Conservation (phyloP, 2,113 vertebrate species). For the Xiphophorus hellerii region DNA sequence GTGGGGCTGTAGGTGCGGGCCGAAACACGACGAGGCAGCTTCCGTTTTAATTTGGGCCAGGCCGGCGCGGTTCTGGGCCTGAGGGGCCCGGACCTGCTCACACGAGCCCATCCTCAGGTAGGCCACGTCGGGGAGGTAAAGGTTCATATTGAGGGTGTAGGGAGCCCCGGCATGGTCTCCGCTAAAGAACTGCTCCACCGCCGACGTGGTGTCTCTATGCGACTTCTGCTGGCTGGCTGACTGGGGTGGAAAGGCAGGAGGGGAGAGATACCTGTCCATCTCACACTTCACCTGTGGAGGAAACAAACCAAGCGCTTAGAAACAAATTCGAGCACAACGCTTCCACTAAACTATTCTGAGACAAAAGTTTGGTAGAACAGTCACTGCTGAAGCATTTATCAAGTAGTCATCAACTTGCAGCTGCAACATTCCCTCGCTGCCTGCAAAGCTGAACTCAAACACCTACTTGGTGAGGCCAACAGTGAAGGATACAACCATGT, state of each 20-base stretch:
- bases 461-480: conserved; percentile 38
- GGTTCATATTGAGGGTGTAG: conserved; percentile 98
- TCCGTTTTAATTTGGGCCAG: conserved; percentile 93
- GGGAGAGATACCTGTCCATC: conserved; percentile 94
- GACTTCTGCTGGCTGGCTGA: conserved; percentile 78
- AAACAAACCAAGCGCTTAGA: conserved; percentile 10
- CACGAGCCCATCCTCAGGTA: conserved; percentile 93
- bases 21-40: conserved; percentile 80
- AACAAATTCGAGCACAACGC: not conserved
- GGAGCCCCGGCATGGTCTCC: conserved; percentile 86
- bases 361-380: conserved; percentile 73
- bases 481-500: conserved; percentile 30
- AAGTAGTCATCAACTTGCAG: conserved; percentile 86
- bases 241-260: conserved; percentile 67
- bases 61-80: conserved; percentile 62
- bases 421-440: conserved; percentile 88
- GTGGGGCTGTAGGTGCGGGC: conserved; percentile 86
- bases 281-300: conserved; percentile 88
- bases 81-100: conserved; percentile 83
- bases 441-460: conserved; percentile 85
- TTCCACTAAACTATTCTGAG: conserved; percentile 29
- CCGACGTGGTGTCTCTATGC: conserved; percentile 86
- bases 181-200: conserved; percentile 91
- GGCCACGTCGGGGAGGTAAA: conserved; percentile 92
- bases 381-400: conserved; percentile 92